phyloP scores from a whole-genome alignment of 2,113 vertebrate genomes.

The Notarius lentiginosus region DNA sequence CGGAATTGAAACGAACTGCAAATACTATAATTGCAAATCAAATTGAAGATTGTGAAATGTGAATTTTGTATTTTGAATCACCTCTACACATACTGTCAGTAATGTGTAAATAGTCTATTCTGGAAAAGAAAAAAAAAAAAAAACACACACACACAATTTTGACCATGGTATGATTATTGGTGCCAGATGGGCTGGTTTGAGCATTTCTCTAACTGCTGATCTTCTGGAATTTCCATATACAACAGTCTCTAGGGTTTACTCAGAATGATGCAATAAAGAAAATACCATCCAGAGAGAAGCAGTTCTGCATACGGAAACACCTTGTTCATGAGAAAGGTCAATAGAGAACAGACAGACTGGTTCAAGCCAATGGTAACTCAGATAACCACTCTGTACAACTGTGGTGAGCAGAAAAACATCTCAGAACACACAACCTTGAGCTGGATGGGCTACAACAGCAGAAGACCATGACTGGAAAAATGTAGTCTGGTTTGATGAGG shows the following conservation, averaged over 20 bases:
- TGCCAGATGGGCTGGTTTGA: neutral
- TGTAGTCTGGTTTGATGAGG: neutral
- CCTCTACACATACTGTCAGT: neutral
- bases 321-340: neutral
- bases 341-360: neutral
- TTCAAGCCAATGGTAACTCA: neutral
- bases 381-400: neutral
- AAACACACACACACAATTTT: neutral
- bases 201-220: neutral
- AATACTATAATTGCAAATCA: neutral
- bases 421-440: neutral
- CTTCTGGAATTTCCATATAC: neutral
- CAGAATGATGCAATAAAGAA: neutral
- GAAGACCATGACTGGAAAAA: neutral
- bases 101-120: neutral
- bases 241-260: neutral
- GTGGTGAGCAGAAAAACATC: neutral
- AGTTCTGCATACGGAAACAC: neutral
- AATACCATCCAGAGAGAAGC: neutral
- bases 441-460: neutral
- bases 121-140: no score
- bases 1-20: constrained; percentile 62
- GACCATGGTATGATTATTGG: neutral
- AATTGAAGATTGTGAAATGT: neutral
- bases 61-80: neutral